Conservation (phyloP, 2,113 vertebrate species). For the Lepus americanus region DNA sequence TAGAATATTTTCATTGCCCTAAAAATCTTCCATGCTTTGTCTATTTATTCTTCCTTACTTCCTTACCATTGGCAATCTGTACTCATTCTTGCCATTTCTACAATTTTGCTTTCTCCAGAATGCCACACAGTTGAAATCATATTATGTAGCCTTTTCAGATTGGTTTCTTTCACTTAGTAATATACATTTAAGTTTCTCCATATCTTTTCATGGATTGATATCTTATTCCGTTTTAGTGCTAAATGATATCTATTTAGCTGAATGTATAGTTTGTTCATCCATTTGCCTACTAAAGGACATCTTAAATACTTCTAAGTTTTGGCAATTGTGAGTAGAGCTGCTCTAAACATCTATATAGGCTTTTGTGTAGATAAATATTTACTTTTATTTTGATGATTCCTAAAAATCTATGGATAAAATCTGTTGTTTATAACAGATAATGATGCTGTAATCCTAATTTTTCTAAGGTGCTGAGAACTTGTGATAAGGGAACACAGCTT, state of each 20-base stretch:
- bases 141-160: neutral
- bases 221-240: neutral
- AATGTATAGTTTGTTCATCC: neutral
- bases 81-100: neutral
- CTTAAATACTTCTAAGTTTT: neutral
- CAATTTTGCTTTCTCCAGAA: neutral
- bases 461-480: conserved; percentile 30
- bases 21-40: neutral
- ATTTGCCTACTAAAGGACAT: neutral
- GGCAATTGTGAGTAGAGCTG: neutral
- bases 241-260: neutral
- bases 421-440: neutral
- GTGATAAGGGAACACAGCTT: neutral
- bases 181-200: neutral
- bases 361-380: neutral
- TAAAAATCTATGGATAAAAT: conserved; percentile 23
- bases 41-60: neutral
- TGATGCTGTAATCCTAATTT: neutral
- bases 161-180: neutral
- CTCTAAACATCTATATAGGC: neutral
- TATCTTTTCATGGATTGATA: neutral
- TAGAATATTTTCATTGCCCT: neutral
- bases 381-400: neutral
- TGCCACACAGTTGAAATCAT: neutral
- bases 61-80: neutral